Evolutionary conservation across 2,797 vertebrate genomes (phyloP).

Genomic region (Apodemus agrarius): DNA sequence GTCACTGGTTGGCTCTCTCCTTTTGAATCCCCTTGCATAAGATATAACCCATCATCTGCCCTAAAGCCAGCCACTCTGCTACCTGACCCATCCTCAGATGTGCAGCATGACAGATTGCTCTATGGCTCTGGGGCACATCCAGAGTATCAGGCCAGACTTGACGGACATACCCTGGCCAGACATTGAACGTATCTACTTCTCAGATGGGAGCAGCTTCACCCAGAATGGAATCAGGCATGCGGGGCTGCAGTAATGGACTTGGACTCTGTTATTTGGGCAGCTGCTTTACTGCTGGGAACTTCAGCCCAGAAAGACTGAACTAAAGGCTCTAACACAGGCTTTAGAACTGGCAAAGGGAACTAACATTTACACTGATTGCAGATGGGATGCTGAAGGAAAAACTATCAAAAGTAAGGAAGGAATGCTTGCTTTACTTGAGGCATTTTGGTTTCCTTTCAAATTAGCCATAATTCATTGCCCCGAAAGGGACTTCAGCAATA

Average conservation of each 20-base stretch:
- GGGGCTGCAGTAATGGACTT: neutral
- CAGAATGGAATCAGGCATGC: neutral
- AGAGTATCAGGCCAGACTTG: neutral
- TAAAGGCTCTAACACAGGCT: neutral
- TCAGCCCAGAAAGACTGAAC: neutral
- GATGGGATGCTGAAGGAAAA: neutral
- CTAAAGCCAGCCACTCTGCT: neutral
- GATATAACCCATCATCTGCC: neutral
- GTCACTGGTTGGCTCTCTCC: neutral
- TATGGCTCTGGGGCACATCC: neutral
- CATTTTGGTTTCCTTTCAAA: neutral
- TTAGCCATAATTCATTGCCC: neutral
- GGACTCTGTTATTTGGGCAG: neutral
- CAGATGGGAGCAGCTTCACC: neutral
- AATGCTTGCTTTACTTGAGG: neutral
- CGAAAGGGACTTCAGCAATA: neutral
- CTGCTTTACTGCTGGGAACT: neutral
- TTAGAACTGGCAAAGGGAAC: neutral
- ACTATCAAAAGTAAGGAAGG: neutral
- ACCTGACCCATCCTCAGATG: neutral
- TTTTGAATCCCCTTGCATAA: neutral
- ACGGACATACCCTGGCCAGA: neutral
- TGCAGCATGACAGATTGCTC: neutral
- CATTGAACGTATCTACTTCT: neutral
- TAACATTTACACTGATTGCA: neutral